A percentile compares a stretch with the other conserved stretches of the same genome.
These are phyloP conservation scores for Aegotheles bennettii DNA, from an alignment of 2,113 vertebrate species.

Conservation along the genomic window DNA sequence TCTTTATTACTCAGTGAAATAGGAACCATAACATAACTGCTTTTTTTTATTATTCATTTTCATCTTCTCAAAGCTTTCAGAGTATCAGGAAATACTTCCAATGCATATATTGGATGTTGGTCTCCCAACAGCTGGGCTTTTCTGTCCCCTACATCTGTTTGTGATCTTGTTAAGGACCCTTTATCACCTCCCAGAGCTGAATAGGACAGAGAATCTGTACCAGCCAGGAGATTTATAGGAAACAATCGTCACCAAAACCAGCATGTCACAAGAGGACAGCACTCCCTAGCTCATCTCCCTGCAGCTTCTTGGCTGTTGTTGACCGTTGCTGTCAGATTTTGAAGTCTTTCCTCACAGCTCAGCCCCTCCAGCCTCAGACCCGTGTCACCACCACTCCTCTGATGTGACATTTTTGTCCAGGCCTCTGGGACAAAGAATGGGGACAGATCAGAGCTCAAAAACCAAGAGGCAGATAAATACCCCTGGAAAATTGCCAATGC, in stretches of 20 bases:
- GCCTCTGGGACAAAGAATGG: not conserved
- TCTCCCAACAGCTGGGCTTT: not conserved
- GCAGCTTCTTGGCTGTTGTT: not conserved
- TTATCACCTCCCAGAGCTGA: not conserved
- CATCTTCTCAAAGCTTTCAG: not conserved
- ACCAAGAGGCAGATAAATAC: not conserved
- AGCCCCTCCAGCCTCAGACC: not conserved
- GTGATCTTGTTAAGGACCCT: not conserved
- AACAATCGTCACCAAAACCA: not conserved
- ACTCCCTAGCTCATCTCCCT: not conserved
- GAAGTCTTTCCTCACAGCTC: not conserved
- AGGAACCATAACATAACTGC: not conserved
- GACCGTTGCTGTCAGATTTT: not conserved
- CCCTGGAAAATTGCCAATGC: not conserved
- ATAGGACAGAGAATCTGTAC: not conserved
- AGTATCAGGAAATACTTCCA: not conserved
- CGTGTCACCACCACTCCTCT: not conserved
- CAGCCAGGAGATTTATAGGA: not conserved
- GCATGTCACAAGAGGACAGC: not conserved
- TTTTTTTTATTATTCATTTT: not conserved
- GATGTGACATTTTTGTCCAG: not conserved
- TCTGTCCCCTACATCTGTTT: not conserved
- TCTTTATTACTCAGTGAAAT: not conserved
- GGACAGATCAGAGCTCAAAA: not conserved
- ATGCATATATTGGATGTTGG: not conserved